phyloP scores from a whole-genome alignment of 1,140 invertebrate species.

The Papilio xuthus region DNA sequence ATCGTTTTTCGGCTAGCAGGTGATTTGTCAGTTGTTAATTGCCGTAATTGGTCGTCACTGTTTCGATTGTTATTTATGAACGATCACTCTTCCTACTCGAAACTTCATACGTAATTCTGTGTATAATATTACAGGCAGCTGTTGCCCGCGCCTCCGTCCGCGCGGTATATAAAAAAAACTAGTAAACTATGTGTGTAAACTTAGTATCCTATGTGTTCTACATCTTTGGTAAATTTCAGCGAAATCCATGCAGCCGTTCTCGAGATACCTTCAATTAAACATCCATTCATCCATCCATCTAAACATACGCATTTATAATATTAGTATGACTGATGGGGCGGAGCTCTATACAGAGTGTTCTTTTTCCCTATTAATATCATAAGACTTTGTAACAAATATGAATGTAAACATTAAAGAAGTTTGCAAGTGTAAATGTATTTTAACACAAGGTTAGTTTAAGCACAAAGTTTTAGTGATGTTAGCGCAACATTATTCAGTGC shows the following conservation, averaged over 20 bases:
- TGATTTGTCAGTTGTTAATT: constrained; percentile 48
- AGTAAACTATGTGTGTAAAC: too few species aligned
- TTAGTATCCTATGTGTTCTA: too few species aligned
- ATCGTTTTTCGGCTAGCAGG: constrained; percentile 39
- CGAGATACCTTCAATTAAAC: too few species aligned
- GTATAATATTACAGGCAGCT: too few species aligned
- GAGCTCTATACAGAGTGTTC: not conserved
- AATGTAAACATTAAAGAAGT: constrained; percentile 1
- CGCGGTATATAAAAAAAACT: too few species aligned
- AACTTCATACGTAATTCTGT: not conserved
- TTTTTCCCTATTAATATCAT: not conserved
- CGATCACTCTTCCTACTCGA: constrained; percentile 45
- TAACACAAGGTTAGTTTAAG: constrained; percentile 25
- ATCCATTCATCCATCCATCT: too few species aligned
- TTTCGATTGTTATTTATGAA: constrained; percentile 44
- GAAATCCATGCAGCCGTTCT: too few species aligned
- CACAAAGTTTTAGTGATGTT: constrained; percentile 29
- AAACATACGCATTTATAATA: too few species aligned
- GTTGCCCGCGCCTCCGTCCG: too few species aligned
- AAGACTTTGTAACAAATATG: not conserved
- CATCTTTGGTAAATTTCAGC: too few species aligned
- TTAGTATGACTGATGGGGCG: not conserved
- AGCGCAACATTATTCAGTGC: constrained; percentile 33
- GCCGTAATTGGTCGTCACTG: constrained; percentile 45
- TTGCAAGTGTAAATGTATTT: constrained; percentile 24